Percentiles rank a stretch among this genome's conserved stretches.
Evolutionary conservation across 2,113 vertebrate genomes (phyloP).

Genomic region (Siniperca chuatsi): DNA sequence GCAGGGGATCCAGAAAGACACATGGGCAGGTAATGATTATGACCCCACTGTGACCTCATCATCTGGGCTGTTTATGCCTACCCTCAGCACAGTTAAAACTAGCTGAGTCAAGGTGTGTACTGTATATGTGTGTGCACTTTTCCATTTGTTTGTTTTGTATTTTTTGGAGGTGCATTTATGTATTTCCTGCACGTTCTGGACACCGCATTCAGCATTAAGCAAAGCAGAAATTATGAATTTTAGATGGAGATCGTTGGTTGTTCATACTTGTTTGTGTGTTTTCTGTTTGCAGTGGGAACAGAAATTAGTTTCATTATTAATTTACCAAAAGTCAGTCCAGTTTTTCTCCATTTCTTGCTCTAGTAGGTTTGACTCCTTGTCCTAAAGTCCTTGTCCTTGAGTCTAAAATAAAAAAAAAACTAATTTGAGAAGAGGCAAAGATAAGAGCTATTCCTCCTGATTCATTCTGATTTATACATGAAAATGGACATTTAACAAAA

Average conservation of each 20-base stretch:
- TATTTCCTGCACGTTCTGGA: background rate
- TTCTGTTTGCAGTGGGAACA: background rate
- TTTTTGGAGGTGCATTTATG: background rate
- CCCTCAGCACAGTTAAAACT: conserved; percentile 39
- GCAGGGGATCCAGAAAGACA: conserved; percentile 52
- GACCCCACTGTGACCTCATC: conserved; percentile 41
- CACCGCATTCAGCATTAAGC: background rate
- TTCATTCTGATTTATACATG: conserved; percentile 14
- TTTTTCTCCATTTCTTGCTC: conserved; percentile 2
- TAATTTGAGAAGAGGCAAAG: background rate
- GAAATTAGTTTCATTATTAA: conserved; percentile 9
- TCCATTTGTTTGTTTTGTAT: background rate
- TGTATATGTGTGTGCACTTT: background rate
- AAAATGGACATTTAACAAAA: conserved; percentile 7
- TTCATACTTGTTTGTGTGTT: background rate
- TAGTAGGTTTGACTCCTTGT: background rate
- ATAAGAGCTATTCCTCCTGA: background rate
- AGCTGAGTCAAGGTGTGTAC: conserved; percentile 43
- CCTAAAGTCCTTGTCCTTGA: background rate
- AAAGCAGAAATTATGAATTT: conserved; percentile 26
- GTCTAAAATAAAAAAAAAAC: background rate
- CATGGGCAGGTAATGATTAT: conserved; percentile 55
- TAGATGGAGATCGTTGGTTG: background rate
- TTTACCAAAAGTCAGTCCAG: background rate
- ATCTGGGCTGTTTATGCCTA: conserved; percentile 26